Base-by-base conservation (phyloP, 2,888 invertebrate genomes). In the Macaria notata region DNA sequence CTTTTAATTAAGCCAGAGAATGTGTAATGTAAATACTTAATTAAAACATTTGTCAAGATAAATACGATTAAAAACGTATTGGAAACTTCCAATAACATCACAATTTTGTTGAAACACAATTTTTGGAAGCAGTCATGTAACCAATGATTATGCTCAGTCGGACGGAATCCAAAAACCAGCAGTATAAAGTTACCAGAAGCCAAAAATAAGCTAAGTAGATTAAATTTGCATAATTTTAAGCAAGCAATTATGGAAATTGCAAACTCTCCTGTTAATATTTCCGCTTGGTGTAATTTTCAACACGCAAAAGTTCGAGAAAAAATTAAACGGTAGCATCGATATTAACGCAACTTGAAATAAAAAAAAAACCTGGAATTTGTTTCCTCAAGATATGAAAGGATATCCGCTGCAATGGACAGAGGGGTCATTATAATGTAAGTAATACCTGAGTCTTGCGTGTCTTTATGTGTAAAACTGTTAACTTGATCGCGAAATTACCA, bases 321-420 rank as follows among this genome's bases (percentile, higher is more conserved):
- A 66, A 66, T 63, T 71, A 74, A 81, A 86, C 87, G 82, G 88
- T 88, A 89, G 88, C 86, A 70, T 66, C 66, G 68, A 73, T 73
- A 49, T 45, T 46, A 41, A 33, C 58, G 49, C 49, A 70, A 62
- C 64, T 70, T 69, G 77, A 19, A 19, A 19, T 19, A 19, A 19
- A 19, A 19, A n/a, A 19, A 19, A 19, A 19, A 19, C 19, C 19
- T 19, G 19, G 19, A 54, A 83, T 83, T 80, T 83, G 74, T 82
- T 83, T 83, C 75, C 72, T 76, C 76, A 74, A 80, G 83, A 79
- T 79, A 81, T 83, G 84, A 74, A 72, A 87, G 90, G 90, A 90
- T 89, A 88, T 90, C 90, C 90, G 88, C 71, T 76, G 75, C 68
- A 71, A 69, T 73, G 73, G 64, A 74, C 75, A 71, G 78, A 83